Percentiles rank a stretch among this genome's conserved stretches.
Evolutionary conservation across 2,113 vertebrate species (phyloP).

Genomic region (Tringa solitaria): DNA sequence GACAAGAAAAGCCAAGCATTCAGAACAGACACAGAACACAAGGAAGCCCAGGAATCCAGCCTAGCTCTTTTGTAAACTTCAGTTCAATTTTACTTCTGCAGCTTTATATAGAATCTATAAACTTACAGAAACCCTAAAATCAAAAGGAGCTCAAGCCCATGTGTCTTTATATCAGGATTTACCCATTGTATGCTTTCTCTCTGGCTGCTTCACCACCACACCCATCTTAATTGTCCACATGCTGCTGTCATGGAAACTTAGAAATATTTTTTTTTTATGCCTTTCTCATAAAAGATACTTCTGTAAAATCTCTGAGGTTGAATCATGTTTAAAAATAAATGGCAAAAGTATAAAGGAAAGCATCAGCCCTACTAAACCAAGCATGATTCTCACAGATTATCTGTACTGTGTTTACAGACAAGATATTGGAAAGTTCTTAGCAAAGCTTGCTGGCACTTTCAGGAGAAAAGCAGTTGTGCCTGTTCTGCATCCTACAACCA

Average conservation of each 20-base stretch:
- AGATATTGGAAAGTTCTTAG: background rate
- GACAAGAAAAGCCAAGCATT: background rate
- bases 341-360: background rate
- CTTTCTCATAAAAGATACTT: background rate
- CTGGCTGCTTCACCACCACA: background rate
- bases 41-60: background rate
- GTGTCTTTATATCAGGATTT: background rate
- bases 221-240: background rate
- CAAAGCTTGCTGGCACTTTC: background rate
- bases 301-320: background rate
- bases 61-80: background rate
- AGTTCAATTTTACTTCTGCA: background rate
- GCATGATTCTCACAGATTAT: background rate
- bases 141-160: background rate
- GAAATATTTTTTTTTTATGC: background rate
- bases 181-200: background rate
- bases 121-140: background rate
- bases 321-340: background rate
- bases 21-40: background rate
- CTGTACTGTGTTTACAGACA: background rate
- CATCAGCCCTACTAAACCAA: background rate
- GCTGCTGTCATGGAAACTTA: background rate
- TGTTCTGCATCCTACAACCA: background rate
- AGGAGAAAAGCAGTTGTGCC: background rate
- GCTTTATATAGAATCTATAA: background rate